Evolutionary conservation across 2,797 vertebrate genomes (phyloP).

Genomic region (Chelidonichthys spinosus): DNA sequence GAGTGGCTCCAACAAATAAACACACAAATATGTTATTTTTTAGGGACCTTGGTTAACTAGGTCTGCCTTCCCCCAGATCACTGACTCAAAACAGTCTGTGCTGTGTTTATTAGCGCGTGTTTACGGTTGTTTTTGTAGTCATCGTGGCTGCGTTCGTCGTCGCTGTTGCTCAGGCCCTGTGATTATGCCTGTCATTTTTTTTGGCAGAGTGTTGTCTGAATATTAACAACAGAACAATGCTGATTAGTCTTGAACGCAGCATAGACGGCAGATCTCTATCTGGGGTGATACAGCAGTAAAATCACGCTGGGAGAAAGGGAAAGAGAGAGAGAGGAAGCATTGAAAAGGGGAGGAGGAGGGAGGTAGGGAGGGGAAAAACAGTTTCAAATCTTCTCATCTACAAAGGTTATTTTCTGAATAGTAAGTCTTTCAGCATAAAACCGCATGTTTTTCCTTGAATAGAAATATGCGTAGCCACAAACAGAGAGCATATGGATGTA

Average conservation of each 20-base stretch:
- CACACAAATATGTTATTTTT: slow-evolving; percentile 48
- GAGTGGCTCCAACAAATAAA: slow-evolving; percentile 56
- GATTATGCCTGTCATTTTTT: slow-evolving; percentile 66
- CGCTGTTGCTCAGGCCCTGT: slow-evolving; percentile 64
- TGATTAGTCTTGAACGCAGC: slow-evolving; percentile 77
- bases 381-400: slow-evolving; percentile 82
- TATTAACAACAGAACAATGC: slow-evolving; percentile 75
- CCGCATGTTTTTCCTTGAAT: slow-evolving; percentile 82
- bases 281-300: slow-evolving; percentile 70
- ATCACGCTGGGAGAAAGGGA: slow-evolving; percentile 58
- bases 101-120: slow-evolving; percentile 69
- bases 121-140: slow-evolving; percentile 64
- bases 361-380: slow-evolving; percentile 43
- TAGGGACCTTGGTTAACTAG: slow-evolving; percentile 43
- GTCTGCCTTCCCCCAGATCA: slow-evolving; percentile 41
- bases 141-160: slow-evolving; percentile 49
- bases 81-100: slow-evolving; percentile 52
- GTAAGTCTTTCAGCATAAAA: slow-evolving; percentile 80
- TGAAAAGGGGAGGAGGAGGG: slow-evolving; percentile 18
- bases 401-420: slow-evolving; percentile 82
- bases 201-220: slow-evolving; percentile 66
- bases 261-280: slow-evolving; percentile 69
- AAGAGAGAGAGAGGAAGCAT: slow-evolving; percentile 50
- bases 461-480: slow-evolving; percentile 84
- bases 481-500: slow-evolving; percentile 84